Conservation (phyloP, 2,888 invertebrate genomes). For the Linnaemya vulpina region DNA sequence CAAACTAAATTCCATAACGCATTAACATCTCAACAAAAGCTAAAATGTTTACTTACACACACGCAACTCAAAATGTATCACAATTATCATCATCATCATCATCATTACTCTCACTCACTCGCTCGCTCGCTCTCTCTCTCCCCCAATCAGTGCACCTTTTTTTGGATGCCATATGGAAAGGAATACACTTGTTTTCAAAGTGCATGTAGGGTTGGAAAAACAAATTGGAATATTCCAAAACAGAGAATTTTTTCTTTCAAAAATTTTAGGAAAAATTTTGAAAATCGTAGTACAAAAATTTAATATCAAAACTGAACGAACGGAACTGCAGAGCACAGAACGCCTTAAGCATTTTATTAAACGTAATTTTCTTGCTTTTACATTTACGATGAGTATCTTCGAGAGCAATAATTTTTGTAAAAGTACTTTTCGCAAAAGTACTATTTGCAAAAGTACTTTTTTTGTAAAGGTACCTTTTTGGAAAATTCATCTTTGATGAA, state of each 20-base stretch:
- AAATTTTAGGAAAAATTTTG: not conserved
- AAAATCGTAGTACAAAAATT: not conserved
- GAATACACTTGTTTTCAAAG: slow-evolving; percentile 37
- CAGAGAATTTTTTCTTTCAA: not conserved
- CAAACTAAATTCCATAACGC: slow-evolving; percentile 78
- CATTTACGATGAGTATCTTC: no score
- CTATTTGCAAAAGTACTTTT: no score
- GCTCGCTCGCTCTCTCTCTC: slow-evolving; percentile 33
- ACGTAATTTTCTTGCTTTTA: no score
- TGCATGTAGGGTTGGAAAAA: slow-evolving; percentile 3
- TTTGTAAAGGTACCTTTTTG: no score
- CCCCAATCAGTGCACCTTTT: slow-evolving; percentile 8
- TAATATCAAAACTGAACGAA: not conserved
- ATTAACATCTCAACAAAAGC: slow-evolving; percentile 70
- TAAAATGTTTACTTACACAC: slow-evolving; percentile 42
- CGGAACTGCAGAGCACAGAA: no score
- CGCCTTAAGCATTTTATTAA: not conserved
- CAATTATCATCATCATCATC: slow-evolving; percentile 42
- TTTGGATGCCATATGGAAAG: slow-evolving; percentile 30
- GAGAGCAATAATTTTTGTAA: no score
- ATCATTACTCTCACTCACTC: slow-evolving; percentile 52
- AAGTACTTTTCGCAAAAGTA: no score
- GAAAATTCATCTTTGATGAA: no score
- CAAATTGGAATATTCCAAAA: slow-evolving; percentile 3
- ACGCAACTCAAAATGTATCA: slow-evolving; percentile 54